Percentiles rank a stretch among this genome's conserved stretches.
Conservation (phyloP, 2,797 vertebrate species). For the Perodicticus potto region DNA sequence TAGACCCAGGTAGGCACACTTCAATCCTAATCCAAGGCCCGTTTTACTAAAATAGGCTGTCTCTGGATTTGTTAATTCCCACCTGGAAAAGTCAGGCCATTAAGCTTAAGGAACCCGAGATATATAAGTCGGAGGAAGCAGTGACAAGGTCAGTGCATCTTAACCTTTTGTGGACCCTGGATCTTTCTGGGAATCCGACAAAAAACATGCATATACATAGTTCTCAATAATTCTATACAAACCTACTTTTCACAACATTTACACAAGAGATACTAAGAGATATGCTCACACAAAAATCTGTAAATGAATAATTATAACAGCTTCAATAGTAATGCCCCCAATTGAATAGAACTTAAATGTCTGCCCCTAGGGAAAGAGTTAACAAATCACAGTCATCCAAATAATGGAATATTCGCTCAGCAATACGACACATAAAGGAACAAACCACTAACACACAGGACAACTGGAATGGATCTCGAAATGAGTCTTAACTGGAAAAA, state of each 20-base stretch:
- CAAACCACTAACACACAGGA: neutral
- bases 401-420: neutral
- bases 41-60: neutral
- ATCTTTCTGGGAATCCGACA: neutral
- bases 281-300: neutral
- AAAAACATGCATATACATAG: neutral
- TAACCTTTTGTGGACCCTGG: neutral
- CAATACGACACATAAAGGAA: neutral
- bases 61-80: neutral
- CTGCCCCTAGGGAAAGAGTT: neutral
- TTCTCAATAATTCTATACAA: neutral
- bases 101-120: neutral
- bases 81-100: neutral
- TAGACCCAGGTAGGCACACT: neutral
- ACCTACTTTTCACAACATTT: neutral
- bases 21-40: neutral
- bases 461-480: neutral
- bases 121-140: neutral
- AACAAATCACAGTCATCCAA: neutral
- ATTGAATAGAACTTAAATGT: neutral
- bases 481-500: conserved; percentile 2
- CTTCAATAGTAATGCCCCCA: neutral
- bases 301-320: neutral
- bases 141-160: neutral
- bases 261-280: conserved; percentile 7